Percentiles rank a stretch among this genome's conserved stretches.
Conservation (phyloP, 2,113 vertebrate genomes). For the Neoarius graeffei region DNA sequence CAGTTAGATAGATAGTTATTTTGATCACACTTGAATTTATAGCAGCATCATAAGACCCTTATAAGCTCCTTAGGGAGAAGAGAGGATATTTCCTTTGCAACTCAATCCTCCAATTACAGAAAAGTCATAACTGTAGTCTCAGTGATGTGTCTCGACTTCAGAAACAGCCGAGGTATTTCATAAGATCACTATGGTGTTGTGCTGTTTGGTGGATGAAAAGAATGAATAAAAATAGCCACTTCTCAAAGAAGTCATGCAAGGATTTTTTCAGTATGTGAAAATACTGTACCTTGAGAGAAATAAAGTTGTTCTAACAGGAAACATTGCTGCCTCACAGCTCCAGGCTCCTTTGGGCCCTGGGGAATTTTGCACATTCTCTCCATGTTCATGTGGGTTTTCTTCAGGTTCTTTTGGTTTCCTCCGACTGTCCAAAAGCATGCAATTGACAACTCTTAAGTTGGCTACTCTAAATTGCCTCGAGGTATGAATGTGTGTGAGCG, state of each 20-base stretch:
- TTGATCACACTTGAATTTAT: neutral
- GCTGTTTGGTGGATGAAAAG: neutral
- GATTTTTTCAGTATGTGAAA: neutral
- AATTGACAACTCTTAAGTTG: neutral
- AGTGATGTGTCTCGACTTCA: neutral
- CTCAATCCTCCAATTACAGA: slow-evolving; percentile 1
- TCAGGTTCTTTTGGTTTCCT: neutral
- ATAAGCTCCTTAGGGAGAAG: neutral
- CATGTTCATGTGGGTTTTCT: neutral
- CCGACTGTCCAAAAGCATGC: neutral
- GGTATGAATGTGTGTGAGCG: neutral
- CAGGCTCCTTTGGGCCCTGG: neutral
- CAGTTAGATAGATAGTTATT: neutral
- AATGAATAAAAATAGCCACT: neutral
- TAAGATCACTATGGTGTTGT: neutral
- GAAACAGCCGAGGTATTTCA: neutral
- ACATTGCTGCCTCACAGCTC: neutral
- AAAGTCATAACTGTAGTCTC: neutral
- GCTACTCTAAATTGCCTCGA: neutral
- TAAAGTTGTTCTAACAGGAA: neutral
- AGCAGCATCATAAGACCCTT: neutral
- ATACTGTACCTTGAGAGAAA: neutral
- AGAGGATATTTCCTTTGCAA: neutral
- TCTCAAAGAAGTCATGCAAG: neutral
- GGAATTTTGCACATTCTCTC: neutral